phyloP scores from a whole-genome alignment of 2,797 vertebrate species.

The Sebastes kiyomatsui region DNA sequence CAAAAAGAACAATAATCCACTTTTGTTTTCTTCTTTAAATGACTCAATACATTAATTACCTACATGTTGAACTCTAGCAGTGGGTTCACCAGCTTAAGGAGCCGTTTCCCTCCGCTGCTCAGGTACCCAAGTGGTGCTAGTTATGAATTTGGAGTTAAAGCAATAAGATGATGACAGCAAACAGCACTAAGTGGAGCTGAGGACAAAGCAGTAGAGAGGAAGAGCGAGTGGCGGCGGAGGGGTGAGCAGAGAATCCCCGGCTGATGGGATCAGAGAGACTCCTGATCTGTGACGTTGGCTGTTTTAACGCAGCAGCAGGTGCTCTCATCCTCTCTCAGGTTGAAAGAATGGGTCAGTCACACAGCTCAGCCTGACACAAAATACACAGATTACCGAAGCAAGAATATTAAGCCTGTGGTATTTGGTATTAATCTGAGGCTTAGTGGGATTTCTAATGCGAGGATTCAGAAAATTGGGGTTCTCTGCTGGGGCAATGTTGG shows the following conservation, averaged over 20 bases:
- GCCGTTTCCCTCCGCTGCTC: not conserved
- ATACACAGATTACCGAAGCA: conserved; percentile 32
- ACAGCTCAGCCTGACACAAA: conserved; percentile 28
- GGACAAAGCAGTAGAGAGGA: not conserved
- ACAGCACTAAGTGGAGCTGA: not conserved
- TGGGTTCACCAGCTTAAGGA: not conserved
- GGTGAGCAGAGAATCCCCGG: conserved; percentile 6
- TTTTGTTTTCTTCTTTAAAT: not conserved
- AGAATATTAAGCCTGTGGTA: conserved; percentile 31
- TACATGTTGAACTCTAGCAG: not conserved
- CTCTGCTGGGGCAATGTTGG: not conserved
- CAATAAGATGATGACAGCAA: conserved; percentile 8
- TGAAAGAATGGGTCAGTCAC: not conserved
- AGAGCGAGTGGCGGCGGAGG: not conserved
- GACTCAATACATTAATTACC: not conserved
- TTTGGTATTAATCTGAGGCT: conserved; percentile 43
- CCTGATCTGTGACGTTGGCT: conserved; percentile 24
- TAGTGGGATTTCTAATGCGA: conserved; percentile 12
- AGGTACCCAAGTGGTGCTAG: not conserved
- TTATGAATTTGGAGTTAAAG: conserved; percentile 14
- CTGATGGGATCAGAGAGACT: conserved; percentile 49
- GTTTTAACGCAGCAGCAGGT: conserved; percentile 60
- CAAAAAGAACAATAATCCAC: not conserved
- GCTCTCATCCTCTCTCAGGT: conserved; percentile 45
- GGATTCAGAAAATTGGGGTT: conserved; percentile 10